These are phyloP conservation scores for Poecile montanus DNA, from an alignment of 2,797 vertebrate genomes.

Conservation along the genomic window DNA sequence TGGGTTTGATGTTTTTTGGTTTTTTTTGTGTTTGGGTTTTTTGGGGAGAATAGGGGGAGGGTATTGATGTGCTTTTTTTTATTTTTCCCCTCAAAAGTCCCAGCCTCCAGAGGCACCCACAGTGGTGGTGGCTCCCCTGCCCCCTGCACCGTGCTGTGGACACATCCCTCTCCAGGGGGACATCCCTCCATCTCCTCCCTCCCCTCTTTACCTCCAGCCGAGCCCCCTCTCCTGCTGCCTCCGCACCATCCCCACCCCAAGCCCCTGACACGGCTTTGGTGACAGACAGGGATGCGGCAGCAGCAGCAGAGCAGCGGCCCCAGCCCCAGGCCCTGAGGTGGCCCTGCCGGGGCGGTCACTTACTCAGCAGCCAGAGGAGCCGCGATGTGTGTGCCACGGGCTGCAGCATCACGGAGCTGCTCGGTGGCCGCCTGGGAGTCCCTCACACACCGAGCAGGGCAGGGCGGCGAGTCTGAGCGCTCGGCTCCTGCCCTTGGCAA, in stretches of 20 bases:
- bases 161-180: neutral
- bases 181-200: neutral
- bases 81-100: neutral
- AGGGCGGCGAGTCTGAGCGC: accelerated
- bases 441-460: neutral
- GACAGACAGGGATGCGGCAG: neutral
- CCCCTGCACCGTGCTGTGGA: accelerated
- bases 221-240: neutral
- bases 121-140: accelerated
- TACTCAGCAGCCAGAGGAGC: neutral
- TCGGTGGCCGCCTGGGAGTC: neutral
- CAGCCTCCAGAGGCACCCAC: neutral
- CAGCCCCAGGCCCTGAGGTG: neutral
- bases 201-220: neutral
- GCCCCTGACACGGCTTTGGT: too few relatives aligned
- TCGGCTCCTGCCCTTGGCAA: neutral
- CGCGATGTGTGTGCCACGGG: neutral
- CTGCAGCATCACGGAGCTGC: neutral
- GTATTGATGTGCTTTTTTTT: neutral
- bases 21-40: neutral
- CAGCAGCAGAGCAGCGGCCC: neutral
- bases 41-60: accelerated
- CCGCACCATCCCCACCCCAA: accelerated
- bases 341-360: neutral
- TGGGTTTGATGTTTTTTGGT: neutral